Evolutionary conservation across 2,888 invertebrate species (phyloP).

Genomic region (Lasiommata megera): DNA sequence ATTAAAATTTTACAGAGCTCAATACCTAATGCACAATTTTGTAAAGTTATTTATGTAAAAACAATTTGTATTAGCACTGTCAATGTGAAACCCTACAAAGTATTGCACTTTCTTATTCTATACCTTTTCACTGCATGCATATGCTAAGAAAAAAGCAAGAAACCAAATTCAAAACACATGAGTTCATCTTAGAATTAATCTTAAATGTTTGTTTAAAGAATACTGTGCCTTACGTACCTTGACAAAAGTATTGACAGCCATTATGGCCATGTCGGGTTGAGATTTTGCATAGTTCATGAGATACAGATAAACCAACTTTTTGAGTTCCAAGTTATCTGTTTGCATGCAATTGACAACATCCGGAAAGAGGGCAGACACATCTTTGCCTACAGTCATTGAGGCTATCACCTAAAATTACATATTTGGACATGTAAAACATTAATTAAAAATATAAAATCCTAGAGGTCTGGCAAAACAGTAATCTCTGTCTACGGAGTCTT

Average conservation of each 20-base stretch:
- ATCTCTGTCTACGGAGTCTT: too few relatives aligned
- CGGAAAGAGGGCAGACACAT: conserved; percentile 98
- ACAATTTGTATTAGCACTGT: conserved; percentile 2
- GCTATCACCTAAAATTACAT: conserved; percentile 92
- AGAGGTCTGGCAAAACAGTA: too few relatives aligned
- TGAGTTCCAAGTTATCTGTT: conserved; percentile 98
- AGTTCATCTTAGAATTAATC: conserved; percentile 20
- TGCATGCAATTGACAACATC: conserved; percentile 99
- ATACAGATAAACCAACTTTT: conserved; percentile 98
- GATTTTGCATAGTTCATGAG: conserved; percentile 99
- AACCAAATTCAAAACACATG: conserved; percentile 26
- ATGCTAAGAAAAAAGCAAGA: conserved; percentile 32
- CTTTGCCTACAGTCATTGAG: conserved; percentile 99
- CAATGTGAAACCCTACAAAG: conserved; percentile 14
- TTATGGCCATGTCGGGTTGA: conserved; percentile 99
- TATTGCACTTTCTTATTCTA: conserved; percentile 21
- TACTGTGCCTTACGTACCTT: conserved; percentile 84
- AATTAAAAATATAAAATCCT: too few relatives aligned
- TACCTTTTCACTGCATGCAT: conserved; percentile 29
- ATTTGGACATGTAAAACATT: too few relatives aligned
- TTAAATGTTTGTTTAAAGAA: conserved; percentile 4
- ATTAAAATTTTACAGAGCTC: not conserved
- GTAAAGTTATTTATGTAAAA: not conserved
- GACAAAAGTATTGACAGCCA: conserved; percentile 99
- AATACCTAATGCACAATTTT: not conserved